These are phyloP conservation scores for Patella ulyssiponensis DNA, from an alignment of 2,888 invertebrate genomes.

Conservation along the genomic window DNA sequence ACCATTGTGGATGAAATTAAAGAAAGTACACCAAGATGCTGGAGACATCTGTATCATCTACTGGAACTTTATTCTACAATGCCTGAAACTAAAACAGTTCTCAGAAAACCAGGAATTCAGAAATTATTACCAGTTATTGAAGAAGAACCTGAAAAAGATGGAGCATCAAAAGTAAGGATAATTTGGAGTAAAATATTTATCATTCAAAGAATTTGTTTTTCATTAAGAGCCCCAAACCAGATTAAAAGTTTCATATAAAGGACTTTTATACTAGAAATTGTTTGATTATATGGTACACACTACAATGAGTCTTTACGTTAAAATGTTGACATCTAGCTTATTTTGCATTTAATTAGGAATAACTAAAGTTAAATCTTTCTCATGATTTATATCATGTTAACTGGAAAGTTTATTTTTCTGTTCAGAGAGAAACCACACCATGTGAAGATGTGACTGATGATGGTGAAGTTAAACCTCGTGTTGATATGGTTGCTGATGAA, in stretches of 20 bases:
- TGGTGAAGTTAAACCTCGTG: constrained; percentile 35
- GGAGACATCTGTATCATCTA: constrained; percentile 94
- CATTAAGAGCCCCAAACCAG: no score
- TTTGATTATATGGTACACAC: no score
- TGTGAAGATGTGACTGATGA: constrained; percentile 29
- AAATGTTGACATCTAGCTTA: no score
- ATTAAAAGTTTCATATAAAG: no score
- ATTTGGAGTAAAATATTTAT: no score
- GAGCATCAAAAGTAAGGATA: constrained; percentile 27
- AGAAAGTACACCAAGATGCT: constrained; percentile 83
- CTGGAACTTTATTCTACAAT: constrained; percentile 93
- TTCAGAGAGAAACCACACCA: constrained; percentile 14
- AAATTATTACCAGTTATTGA: constrained; percentile 64
- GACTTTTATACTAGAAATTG: no score
- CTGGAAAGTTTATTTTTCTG: no score
- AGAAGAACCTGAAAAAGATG: constrained; percentile 70
- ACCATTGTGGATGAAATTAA: constrained; percentile 71
- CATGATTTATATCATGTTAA: no score
- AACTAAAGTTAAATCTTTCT: no score
- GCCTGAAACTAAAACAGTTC: constrained; percentile 94
- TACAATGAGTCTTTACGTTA: no score
- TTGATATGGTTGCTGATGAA: constrained; percentile 50
- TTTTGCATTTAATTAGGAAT: no score
- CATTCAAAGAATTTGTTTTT: no score
- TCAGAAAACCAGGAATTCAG: constrained; percentile 28